Base-by-base conservation (phyloP, 1,140 invertebrate genomes). In the Mamestra configurata region DNA sequence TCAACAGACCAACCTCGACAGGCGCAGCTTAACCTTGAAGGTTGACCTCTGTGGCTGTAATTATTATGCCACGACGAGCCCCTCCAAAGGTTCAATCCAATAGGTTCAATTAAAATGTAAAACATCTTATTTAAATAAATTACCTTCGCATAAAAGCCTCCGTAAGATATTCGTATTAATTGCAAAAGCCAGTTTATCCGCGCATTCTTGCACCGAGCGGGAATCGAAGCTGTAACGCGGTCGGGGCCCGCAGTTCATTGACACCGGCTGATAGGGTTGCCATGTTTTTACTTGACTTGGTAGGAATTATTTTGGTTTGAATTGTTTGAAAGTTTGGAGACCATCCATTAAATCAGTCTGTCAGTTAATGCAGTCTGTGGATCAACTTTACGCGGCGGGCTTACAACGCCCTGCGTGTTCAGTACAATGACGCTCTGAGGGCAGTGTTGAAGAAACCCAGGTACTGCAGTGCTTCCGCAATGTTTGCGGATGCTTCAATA, bases 201-300 rank as follows among this genome's bases (percentile, higher is more conserved):
- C 66, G 66, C 75, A 81, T 81, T 66, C 80, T 81, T 81, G 80
- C 68, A 81, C 53, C 68, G 66, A 46, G 46, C 75, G 75, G 70
- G 80, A 75, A 75, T 73, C 71, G 49, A 79, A 73, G 46, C 40
- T 24, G 57, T 80, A 80, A 59, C 37, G 79, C 79, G 79, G 72
- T 76, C 79, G 79, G 79, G 72, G 68, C n/a, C 71, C 15, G 49
- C 24, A 77, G 79, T 76, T 80, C 79, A 59, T 80, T 80, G 79
- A 80, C 79, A 64, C 72, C 72, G 40, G n/a, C 51, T 55, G 0
- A 6, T 49, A 71, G 66, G 57, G 53, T 80, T 59, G 37, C 79
- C 55, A 80, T 40, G 35, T 57, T 4, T 53, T 18, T 24, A 57
- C 22, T 57, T 49, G 43, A 49, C n/a, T 49, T 49, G 43, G 43